Conservation (phyloP, 2,888 invertebrate genomes). For the Microctonus brassicae region DNA sequence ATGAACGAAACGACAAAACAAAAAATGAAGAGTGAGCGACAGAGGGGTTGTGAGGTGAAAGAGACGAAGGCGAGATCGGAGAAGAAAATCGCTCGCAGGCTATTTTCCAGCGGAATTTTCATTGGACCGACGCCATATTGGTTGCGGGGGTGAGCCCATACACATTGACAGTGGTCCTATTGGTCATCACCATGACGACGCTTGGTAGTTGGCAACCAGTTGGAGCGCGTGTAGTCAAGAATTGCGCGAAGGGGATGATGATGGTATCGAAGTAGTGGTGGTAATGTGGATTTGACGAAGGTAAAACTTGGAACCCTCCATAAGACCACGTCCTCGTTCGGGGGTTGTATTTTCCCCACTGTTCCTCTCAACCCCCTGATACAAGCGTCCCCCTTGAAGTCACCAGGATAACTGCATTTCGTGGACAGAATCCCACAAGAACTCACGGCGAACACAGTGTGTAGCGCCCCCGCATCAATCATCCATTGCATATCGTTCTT, state of each 20-base stretch:
- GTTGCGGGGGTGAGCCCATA: slow-evolving; percentile 52
- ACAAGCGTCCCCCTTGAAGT: slow-evolving; percentile 56
- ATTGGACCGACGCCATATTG: slow-evolving; percentile 67
- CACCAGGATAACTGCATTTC: slow-evolving; percentile 68
- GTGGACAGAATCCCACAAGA: slow-evolving; percentile 69
- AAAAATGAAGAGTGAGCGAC: slow-evolving; percentile 25
- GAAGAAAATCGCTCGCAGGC: slow-evolving; percentile 65
- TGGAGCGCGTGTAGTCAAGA: slow-evolving; percentile 16
- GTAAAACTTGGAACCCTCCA: slow-evolving; percentile 14
- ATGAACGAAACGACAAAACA: slow-evolving; percentile 19
- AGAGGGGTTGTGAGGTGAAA: slow-evolving; percentile 19
- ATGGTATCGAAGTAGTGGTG: background rate
- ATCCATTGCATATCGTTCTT: slow-evolving; percentile 31
- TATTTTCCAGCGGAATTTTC: slow-evolving; percentile 68
- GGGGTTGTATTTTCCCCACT: slow-evolving; percentile 35
- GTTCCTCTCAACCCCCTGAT: too few species aligned
- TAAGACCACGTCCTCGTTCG: slow-evolving; percentile 1
- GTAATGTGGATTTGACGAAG: slow-evolving; percentile 28
- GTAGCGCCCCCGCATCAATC: slow-evolving; percentile 52
- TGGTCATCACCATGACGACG: slow-evolving; percentile 69
- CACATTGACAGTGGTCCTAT: slow-evolving; percentile 62
- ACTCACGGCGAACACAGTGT: slow-evolving; percentile 64
- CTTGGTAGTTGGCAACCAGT: slow-evolving; percentile 45
- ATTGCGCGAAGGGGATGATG: slow-evolving; percentile 28
- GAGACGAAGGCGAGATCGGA: slow-evolving; percentile 27